Evolutionary conservation across 2,797 vertebrate species (phyloP).

Genomic region (Microchirus variegatus): DNA sequence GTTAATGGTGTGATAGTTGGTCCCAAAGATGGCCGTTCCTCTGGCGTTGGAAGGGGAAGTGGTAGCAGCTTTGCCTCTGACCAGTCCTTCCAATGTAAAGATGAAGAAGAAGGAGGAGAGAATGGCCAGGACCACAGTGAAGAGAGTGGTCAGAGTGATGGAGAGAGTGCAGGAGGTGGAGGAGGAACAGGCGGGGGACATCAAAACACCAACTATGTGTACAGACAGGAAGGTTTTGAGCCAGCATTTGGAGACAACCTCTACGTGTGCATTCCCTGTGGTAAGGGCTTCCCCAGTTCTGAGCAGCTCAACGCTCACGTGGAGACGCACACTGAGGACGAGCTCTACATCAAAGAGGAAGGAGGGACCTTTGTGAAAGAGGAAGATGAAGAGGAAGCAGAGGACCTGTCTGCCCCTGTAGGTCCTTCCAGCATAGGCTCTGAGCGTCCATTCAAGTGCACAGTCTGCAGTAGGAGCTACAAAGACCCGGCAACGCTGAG

Average conservation of each 20-base stretch:
- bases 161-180: conserved; percentile 78
- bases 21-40: conserved; percentile 80
- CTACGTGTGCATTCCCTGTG: conserved; percentile 98
- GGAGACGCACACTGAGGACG: conserved; percentile 95
- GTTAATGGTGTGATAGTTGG: conserved; percentile 89
- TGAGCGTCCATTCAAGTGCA: conserved; percentile 93
- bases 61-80: conserved; percentile 81
- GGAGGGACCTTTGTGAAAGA: conserved; percentile 84
- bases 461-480: conserved; percentile 97
- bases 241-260: conserved; percentile 95
- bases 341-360: conserved; percentile 94
- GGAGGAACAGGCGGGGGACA: conserved; percentile 66
- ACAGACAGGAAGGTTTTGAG: conserved; percentile 94
- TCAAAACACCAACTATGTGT: conserved; percentile 88
- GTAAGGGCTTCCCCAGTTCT: conserved; percentile 97
- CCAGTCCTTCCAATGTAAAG: conserved; percentile 85
- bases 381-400: conserved; percentile 86
- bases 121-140: conserved; percentile 93
- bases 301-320: conserved; percentile 97
- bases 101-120: conserved; percentile 85
- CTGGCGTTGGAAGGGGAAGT: conserved; percentile 54
- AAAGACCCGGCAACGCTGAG: conserved; percentile 96
- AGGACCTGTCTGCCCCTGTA: conserved; percentile 89
- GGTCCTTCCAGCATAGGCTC: conserved; percentile 79
- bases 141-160: conserved; percentile 90